phyloP scores from a whole-genome alignment of 2,888 invertebrate genomes.

The Ennomos erosarius region DNA sequence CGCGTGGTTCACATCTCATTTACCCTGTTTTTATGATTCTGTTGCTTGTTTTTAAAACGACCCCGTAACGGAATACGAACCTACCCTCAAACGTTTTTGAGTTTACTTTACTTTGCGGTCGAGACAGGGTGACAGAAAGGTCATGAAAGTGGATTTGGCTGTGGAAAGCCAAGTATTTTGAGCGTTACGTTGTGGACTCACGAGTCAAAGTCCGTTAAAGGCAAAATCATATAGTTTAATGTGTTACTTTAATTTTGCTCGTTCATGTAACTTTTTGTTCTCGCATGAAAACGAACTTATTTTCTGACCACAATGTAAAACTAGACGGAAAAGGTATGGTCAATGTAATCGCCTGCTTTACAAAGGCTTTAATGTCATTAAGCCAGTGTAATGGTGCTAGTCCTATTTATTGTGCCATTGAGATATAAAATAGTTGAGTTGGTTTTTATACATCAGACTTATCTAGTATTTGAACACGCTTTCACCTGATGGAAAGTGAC shows the following conservation, averaged over 20 bases:
- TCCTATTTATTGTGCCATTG: constrained; percentile 36
- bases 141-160: constrained; percentile 1
- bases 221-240: constrained; percentile 6
- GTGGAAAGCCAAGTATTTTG: constrained; percentile 13
- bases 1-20: constrained; percentile 74
- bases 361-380: constrained; percentile 54
- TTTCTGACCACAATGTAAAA: constrained; percentile 1
- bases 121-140: constrained; percentile 9
- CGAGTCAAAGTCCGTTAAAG: constrained; percentile 5
- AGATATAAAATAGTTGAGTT: neutral
- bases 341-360: constrained; percentile 37
- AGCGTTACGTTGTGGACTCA: constrained; percentile 2
- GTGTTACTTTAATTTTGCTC: constrained; percentile 7
- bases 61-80: constrained; percentile 5
- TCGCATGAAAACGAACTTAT: constrained; percentile 10
- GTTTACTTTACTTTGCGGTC: constrained; percentile 15
- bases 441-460: too few relatives aligned
- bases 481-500: too few relatives aligned
- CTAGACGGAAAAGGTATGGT: constrained; percentile 10
- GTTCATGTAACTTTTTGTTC: constrained; percentile 13
- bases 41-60: constrained; percentile 43
- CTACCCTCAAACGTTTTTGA: constrained; percentile 3
- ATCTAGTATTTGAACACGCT: too few relatives aligned
- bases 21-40: constrained; percentile 65
- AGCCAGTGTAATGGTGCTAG: constrained; percentile 39